Conservation (phyloP, 2,888 invertebrate genomes). For the Bombylius discolor region DNA sequence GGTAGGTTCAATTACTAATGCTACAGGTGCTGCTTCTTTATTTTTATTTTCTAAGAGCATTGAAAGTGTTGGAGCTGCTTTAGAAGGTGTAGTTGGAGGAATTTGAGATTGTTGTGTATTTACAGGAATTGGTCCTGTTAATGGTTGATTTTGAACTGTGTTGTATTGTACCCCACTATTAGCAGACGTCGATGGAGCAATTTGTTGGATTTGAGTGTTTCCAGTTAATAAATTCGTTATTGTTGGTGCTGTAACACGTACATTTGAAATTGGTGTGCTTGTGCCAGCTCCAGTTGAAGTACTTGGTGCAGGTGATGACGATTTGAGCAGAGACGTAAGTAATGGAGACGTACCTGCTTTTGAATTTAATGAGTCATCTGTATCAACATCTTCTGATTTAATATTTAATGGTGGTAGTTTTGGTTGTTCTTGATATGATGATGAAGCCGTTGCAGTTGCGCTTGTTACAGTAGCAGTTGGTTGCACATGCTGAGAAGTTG, state of each 20-base stretch:
- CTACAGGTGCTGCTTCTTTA: not conserved
- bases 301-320: slow-evolving; percentile 42
- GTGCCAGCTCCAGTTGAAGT: slow-evolving; percentile 17
- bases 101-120: not conserved
- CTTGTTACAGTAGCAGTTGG: slow-evolving; percentile 1
- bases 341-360: slow-evolving; percentile 54
- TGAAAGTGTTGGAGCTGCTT: slow-evolving; percentile 60
- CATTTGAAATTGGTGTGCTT: slow-evolving; percentile 2
- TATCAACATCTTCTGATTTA: slow-evolving; percentile 21
- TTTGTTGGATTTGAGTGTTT: slow-evolving; percentile 17
- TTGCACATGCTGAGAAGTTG: slow-evolving; percentile 6
- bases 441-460: not conserved
- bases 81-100: slow-evolving; percentile 45
- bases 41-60: slow-evolving; percentile 51
- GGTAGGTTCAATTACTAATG: slow-evolving; percentile 3
- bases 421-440: not conserved
- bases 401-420: slow-evolving; percentile 4
- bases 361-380: slow-evolving; percentile 18
- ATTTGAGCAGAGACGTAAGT: slow-evolving; percentile 69
- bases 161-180: slow-evolving; percentile 15
- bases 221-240: slow-evolving; percentile 36
- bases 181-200: slow-evolving; percentile 22
- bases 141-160: slow-evolving; percentile 25
- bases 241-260: slow-evolving; percentile 27
- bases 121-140: slow-evolving; percentile 26